Evolutionary conservation across 2,888 invertebrate genomes (phyloP), one percentile per base, ranked within the genome.

Genomic region (Caenorhabditis sp.): DNA sequence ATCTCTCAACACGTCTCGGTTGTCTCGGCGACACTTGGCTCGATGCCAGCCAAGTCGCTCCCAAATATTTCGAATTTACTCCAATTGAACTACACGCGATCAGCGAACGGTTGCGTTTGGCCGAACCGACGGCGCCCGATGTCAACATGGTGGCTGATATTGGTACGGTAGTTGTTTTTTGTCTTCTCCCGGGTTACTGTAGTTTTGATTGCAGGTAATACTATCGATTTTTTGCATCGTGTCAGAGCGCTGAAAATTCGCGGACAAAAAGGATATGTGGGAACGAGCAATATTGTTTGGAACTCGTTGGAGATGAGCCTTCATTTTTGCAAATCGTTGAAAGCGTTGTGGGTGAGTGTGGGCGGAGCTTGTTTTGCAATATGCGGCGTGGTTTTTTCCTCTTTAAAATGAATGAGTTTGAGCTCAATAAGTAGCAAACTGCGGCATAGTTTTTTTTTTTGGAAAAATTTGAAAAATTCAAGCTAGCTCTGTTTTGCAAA

Each of bases 61-160:
- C 83, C 21, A 79, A 79, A 49, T 83, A 85, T 58, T 90, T 92
- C 86, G 91, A 91, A 71, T 92, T 95, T 78, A 92, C 92, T 69
- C 93, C 94, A 8, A 89, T 95, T 60, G 91, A 96, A 93, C 89
- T 96, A 27, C 92, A 93, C 89, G 93, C 96, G n/a, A 92, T 97
- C 67, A 94, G 93, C 86, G 93, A 94, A 88, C 91, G 95, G 77
- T 90, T 95, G 60, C 93, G 93, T 88, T 92, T 94, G 83, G 93
- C 95, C 0, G 93, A 95, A 87, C 94, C 95, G 14, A 79, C 79
- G 8, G 76, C 76, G 0, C 73, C 80, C 43, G 80, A 78, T 78
- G 14, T 50, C 26, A 93, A 94, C 83, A 92, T 92, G 81, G 92
- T 92, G 88, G 93, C 92, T 84, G 95, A 96, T 89, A 93, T 96